A percentile compares a stretch with the other conserved stretches of the same genome.
Evolutionary conservation across 2,797 vertebrate species (phyloP).

Genomic region (Bradypodion ventrale): DNA sequence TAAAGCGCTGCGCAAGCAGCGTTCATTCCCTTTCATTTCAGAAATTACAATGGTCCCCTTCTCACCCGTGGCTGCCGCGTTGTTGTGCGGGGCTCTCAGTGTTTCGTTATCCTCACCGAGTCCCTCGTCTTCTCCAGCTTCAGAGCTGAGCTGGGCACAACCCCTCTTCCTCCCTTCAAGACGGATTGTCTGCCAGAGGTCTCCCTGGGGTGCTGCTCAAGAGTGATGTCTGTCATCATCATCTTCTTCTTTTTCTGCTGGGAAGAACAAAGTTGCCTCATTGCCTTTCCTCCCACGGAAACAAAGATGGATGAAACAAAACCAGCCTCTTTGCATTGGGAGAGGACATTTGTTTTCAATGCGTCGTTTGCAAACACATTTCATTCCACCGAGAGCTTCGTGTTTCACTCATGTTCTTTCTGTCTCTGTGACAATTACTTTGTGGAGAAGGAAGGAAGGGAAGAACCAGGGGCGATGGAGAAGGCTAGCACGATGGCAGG

Average conservation of each 20-base stretch:
- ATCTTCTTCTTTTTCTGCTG: neutral
- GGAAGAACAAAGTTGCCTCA: neutral
- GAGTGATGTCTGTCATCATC: no score
- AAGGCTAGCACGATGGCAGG: neutral
- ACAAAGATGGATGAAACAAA: neutral
- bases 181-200: neutral
- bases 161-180: no score
- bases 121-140: neutral
- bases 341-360: neutral
- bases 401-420: neutral
- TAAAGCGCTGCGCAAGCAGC: neutral
- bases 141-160: neutral
- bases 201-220: neutral
- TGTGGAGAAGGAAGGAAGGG: neutral
- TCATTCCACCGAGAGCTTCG: neutral
- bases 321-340: neutral
- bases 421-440: neutral
- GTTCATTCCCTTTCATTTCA: conserved; percentile 22
- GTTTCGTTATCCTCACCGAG: conserved; percentile 1
- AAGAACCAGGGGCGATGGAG: neutral
- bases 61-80: neutral
- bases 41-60: neutral
- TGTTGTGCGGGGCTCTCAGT: neutral
- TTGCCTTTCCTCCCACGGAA: neutral
- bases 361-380: no score